Percentiles rank a stretch among this genome's conserved stretches.
Evolutionary conservation across 1,140 invertebrate genomes (phyloP).

Genomic region (Drosophila nigrodunni): DNA sequence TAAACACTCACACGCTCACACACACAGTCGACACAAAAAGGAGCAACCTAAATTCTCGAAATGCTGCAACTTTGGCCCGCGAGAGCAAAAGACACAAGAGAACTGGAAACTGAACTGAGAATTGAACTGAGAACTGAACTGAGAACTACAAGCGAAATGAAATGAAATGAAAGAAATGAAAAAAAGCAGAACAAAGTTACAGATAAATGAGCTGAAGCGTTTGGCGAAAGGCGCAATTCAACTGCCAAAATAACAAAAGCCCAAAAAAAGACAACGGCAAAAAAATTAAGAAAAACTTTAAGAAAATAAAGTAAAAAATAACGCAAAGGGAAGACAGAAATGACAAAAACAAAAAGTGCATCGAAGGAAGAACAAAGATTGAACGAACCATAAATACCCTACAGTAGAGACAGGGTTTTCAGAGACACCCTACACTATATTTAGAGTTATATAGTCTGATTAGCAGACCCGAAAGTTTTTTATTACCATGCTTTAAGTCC

Average conservation of each 20-base stretch:
- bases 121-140: background rate
- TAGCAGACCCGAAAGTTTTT: no score
- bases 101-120: background rate
- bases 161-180: slow-evolving; percentile 67
- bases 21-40: slow-evolving; percentile 47
- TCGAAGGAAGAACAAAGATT: slow-evolving; percentile 13
- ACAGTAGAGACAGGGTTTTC: background rate
- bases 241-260: slow-evolving; percentile 75
- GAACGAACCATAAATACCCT: slow-evolving; percentile 33
- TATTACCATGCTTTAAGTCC: no score
- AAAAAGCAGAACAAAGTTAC: slow-evolving; percentile 66
- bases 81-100: slow-evolving; percentile 21
- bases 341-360: slow-evolving; percentile 11
- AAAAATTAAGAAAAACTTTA: slow-evolving; percentile 16
- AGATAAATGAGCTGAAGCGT: slow-evolving; percentile 81
- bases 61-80: slow-evolving; percentile 73
- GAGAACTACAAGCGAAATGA: slow-evolving; percentile 57
- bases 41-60: slow-evolving; percentile 80
- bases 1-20: background rate
- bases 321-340: slow-evolving; percentile 10
- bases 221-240: slow-evolving; percentile 82
- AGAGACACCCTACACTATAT: background rate
- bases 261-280: slow-evolving; percentile 11
- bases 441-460: no score
- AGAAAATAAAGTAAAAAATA: slow-evolving; percentile 9